These are phyloP conservation scores for Eucera pruinosa DNA, from an alignment of 2,888 invertebrate genomes.

Conservation along the genomic window DNA sequence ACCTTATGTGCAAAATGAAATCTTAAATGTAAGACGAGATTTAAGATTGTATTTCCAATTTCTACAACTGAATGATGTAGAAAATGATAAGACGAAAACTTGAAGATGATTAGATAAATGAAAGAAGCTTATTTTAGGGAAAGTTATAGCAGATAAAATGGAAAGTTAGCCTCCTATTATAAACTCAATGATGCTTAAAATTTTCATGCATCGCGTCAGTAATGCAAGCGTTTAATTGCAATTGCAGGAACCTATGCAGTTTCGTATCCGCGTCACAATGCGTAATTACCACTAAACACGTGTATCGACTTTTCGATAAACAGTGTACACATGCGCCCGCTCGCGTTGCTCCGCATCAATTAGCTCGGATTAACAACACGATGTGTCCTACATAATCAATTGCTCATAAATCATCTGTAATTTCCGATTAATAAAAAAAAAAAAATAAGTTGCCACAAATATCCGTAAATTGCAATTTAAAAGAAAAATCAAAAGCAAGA, in stretches of 20 bases:
- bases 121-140: constrained; percentile 3
- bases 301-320: constrained; percentile 70
- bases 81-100: no score
- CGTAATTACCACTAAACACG: constrained; percentile 66
- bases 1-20: no score
- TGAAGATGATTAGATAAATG: neutral
- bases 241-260: constrained; percentile 55
- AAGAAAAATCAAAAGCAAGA: neutral
- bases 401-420: constrained; percentile 52
- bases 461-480: neutral
- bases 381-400: constrained; percentile 56
- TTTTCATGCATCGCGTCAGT: constrained; percentile 48
- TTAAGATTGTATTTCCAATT: no score
- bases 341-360: constrained; percentile 54
- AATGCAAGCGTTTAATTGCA: constrained; percentile 51
- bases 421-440: neutral
- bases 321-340: constrained; percentile 36
- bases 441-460: neutral
- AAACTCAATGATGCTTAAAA: constrained; percentile 59
- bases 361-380: constrained; percentile 63
- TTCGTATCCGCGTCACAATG: constrained; percentile 62
- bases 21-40: no score
- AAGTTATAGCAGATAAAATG: constrained; percentile 42
- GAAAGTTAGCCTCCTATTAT: constrained; percentile 40
- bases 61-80: no score